Evolutionary conservation across 2,113 vertebrate genomes (phyloP), one percentile per base, ranked within the genome.

Genomic region (Colaptes auratus): DNA sequence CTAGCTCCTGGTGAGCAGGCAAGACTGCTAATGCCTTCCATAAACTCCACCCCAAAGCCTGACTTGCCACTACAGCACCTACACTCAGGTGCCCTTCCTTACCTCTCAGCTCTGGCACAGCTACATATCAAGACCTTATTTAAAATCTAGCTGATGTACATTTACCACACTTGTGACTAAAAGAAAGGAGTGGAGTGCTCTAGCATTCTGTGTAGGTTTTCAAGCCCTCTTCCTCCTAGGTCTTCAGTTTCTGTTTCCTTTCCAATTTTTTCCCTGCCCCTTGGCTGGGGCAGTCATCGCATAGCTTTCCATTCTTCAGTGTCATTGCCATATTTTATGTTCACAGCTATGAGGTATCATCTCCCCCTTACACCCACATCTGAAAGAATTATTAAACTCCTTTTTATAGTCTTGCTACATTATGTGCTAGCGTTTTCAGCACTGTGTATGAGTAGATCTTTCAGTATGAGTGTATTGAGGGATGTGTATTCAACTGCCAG

Each of bases 1-100:
- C 12, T 58, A 48, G n/a, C n/a, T n/a, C n/a, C n/a, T n/a, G n/a
- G n/a, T n/a, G n/a, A n/a, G 48, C 59, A 28, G 65, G 33, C 33
- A 25, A n/a, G 19, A 9, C 27, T 3, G 5, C 21, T 44, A 17
- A 15, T 10, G 71, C 4, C 60, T 75, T 5, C 46, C 52, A 19
- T 53, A 36, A 55, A 56, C 9, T 4, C 24, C 20, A 12, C 7
- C 36, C 35, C 36, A 15, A n/a, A 16, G 12, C 55, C 2, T 0
- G 30, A 3, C 23, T 55, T 7, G 0, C 15, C 36, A 6, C 21
- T 6, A 5, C 12, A 44, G 46, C 16, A 4, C 48, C 17, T 27
- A 8, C 31, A 2, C 39, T 33, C 3, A 10, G 6, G 17, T 44
- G 6, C 31, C 25, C n/a, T 56, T 42, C 33, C 81, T 15, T 14